Conservation (phyloP, 1,140 invertebrate genomes). For the Heliconius hermathena region DNA sequence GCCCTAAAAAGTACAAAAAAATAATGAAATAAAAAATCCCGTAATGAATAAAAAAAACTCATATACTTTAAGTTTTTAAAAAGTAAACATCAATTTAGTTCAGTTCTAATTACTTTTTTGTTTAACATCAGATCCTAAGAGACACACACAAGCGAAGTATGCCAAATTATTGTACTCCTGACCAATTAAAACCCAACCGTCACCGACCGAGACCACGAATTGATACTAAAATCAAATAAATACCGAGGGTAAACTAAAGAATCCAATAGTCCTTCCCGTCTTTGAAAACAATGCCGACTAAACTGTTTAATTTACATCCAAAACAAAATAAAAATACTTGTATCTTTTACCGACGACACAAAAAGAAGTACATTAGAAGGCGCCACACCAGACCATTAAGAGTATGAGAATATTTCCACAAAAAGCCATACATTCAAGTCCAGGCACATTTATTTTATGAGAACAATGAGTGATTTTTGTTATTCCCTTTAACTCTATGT, state of each 20-base stretch:
- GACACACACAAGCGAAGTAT: background rate
- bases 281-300: slow-evolving; percentile 73
- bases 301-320: slow-evolving; percentile 79
- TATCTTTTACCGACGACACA: slow-evolving; percentile 53
- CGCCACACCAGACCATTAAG: slow-evolving; percentile 81
- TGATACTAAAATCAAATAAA: slow-evolving; percentile 1
- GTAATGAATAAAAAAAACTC: too few relatives aligned
- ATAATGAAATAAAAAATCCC: too few relatives aligned
- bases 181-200: background rate
- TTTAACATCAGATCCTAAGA: background rate
- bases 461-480: slow-evolving; percentile 82
- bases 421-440: slow-evolving; percentile 80
- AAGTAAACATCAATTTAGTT: too few relatives aligned
- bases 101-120: slow-evolving; percentile 1
- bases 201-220: background rate
- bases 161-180: background rate
- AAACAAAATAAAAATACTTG: slow-evolving; percentile 71
- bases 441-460: slow-evolving; percentile 81
- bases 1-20: too few relatives aligned
- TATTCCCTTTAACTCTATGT: slow-evolving; percentile 80
- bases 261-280: slow-evolving; percentile 53
- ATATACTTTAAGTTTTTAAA: background rate
- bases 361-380: slow-evolving; percentile 80
- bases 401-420: slow-evolving; percentile 81
- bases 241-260: slow-evolving; percentile 14